phyloP scores from a whole-genome alignment of 2,888 invertebrate genomes.

The Electrophaes corylata region DNA sequence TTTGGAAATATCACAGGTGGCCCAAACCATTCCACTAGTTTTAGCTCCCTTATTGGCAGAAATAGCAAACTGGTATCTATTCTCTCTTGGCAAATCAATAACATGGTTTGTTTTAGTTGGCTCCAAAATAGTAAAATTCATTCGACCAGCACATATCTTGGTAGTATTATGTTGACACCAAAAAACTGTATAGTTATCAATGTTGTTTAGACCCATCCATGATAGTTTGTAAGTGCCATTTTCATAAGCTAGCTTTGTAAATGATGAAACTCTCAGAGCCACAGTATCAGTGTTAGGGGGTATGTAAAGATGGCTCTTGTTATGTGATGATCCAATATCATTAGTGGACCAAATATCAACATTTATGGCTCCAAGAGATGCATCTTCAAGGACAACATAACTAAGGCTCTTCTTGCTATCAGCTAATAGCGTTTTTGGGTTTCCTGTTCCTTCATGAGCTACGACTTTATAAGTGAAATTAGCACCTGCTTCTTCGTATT shows the following conservation, averaged over 20 bases:
- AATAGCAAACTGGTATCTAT: slow-evolving; percentile 91
- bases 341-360: slow-evolving; percentile 86
- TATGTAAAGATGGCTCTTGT: slow-evolving; percentile 84
- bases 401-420: slow-evolving; percentile 84
- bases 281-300: slow-evolving; percentile 80
- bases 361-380: slow-evolving; percentile 69
- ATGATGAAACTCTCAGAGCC: slow-evolving; percentile 78
- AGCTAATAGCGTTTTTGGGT: slow-evolving; percentile 58
- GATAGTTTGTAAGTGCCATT: slow-evolving; percentile 89
- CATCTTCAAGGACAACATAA: slow-evolving; percentile 84
- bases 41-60: slow-evolving; percentile 88
- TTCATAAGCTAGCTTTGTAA: slow-evolving; percentile 89
- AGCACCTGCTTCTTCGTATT: slow-evolving; percentile 88
- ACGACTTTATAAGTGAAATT: slow-evolving; percentile 89
- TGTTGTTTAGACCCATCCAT: slow-evolving; percentile 86
- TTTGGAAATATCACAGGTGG: slow-evolving; percentile 86
- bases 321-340: slow-evolving; percentile 82
- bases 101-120: slow-evolving; percentile 77
- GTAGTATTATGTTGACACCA: slow-evolving; percentile 86
- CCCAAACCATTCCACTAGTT: slow-evolving; percentile 95
- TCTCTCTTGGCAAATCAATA: slow-evolving; percentile 84
- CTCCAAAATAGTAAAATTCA: slow-evolving; percentile 70
- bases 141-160: slow-evolving; percentile 82
- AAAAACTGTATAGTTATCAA: slow-evolving; percentile 90
- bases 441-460: slow-evolving; percentile 59